Base-by-base conservation (phyloP, 2,888 invertebrate species). In the Gastracanthus pulcherrimus region DNA sequence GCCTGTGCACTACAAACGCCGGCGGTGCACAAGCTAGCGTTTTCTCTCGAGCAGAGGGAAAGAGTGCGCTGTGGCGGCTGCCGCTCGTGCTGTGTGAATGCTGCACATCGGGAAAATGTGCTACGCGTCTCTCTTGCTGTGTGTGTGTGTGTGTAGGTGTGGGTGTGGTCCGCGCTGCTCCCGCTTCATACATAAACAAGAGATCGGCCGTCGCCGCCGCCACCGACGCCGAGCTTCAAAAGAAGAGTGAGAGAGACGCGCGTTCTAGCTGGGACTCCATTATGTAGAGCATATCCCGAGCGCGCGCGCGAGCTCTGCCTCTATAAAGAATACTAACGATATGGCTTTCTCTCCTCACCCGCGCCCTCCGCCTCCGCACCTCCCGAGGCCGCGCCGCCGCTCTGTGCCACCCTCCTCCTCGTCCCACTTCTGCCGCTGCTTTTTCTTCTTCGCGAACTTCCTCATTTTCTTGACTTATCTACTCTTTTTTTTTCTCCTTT, bases 161-260 rank as follows among this genome's bases (percentile, higher is more conserved):
- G 88, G 88, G 86, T 86, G 89, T 86, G 89, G 91, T 89, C 89
- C 88, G 87, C 85, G 85, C 87, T 48, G 19, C 23, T n/a, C 13
- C 45, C 29, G 48, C 88, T 90, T 91, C 91, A 91, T 91, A 91
- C 91, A 91, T 91, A 91, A 91, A 91, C 91, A 91, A 91, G 90
- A 90, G 91, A 90, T 90, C 90, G 89, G 87, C 87, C 89, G 89
- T 87, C 88, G 88, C 85, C 41, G 51, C 16, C 69, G 26, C 31
- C 29, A 6, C 19, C 71, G 45, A n/a, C n/a, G n/a, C n/a, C 70
- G 34, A 4, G 89, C 90, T 88, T 90, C 90, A 91, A 91, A 91
- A 91, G 90, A 90, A 90, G 90, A 89, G 89, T n/a, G n/a, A n/a
- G n/a, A n/a, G 88, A 62, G 48, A 5, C 45, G 51, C 89, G 87